Evolutionary conservation across 2,888 invertebrate species (phyloP).

Genomic region (Serrognathus titanus): DNA sequence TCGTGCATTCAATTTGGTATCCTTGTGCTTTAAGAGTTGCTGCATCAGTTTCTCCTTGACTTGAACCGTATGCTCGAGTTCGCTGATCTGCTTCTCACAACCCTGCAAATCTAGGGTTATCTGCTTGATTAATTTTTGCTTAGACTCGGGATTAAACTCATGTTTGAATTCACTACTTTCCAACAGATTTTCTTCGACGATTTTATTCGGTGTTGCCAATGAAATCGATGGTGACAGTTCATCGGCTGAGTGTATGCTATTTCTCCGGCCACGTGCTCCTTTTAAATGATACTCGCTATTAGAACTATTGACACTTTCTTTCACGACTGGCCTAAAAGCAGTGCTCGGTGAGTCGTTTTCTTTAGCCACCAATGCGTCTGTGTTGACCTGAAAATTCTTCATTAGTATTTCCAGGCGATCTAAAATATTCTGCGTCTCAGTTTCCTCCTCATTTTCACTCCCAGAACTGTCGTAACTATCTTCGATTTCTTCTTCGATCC

Average conservation of each 20-base stretch:
- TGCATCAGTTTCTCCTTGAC: conserved; percentile 69
- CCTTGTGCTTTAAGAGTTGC: conserved; percentile 61
- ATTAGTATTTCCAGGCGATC: conserved; percentile 71
- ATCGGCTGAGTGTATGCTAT: conserved; percentile 46
- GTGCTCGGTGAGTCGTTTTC: conserved; percentile 27
- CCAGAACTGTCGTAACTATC: conserved; percentile 42
- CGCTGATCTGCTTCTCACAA: conserved; percentile 39
- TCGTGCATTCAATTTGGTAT: conserved; percentile 56
- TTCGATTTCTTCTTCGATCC: conserved; percentile 54
- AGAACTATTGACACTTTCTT: conserved; percentile 38
- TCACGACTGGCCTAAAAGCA: conserved; percentile 26
- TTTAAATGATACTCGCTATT: conserved; percentile 40
- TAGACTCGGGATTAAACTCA: conserved; percentile 32
- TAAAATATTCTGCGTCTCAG: conserved; percentile 62
- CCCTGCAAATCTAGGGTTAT: conserved; percentile 34
- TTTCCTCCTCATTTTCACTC: conserved; percentile 48
- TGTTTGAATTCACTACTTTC: conserved; percentile 25
- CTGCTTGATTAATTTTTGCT: conserved; percentile 41
- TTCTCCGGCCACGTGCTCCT: conserved; percentile 44
- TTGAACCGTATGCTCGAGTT: conserved; percentile 28
- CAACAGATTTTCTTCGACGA: conserved; percentile 20
- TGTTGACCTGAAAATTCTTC: conserved; percentile 67
- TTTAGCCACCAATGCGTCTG: conserved; percentile 63
- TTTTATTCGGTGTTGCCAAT: conserved; percentile 24
- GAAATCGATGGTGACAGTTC: conserved; percentile 33